Conservation (phyloP, 1,140 invertebrate genomes). For the Planococcus citri region DNA sequence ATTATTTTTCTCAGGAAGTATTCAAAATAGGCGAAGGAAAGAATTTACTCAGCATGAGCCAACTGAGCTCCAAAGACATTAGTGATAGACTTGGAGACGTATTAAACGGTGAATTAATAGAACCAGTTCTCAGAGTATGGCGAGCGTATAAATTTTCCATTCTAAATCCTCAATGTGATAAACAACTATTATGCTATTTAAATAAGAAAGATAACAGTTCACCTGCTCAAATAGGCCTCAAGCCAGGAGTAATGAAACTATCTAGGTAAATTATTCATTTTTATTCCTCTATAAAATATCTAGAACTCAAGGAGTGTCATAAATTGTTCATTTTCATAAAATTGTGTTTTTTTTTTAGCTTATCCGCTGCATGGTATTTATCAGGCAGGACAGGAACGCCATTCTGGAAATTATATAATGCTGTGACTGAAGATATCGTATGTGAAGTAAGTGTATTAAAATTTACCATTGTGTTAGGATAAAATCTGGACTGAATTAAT, state of each 20-base stretch:
- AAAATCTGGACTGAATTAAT: not conserved
- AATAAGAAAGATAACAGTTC: conserved; percentile 44
- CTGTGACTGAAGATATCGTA: conserved; percentile 44
- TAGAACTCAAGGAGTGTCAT: not conserved
- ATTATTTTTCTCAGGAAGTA: conserved; percentile 44
- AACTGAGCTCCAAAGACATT: conserved; percentile 39
- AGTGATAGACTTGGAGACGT: conserved; percentile 62
- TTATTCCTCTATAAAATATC: too few relatives aligned
- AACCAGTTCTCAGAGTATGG: conserved; percentile 52
- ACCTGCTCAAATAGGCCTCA: conserved; percentile 40
- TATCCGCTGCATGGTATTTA: conserved; percentile 52
- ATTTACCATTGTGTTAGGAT: not conserved
- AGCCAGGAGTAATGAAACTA: conserved; percentile 50
- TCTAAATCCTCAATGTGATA: conserved; percentile 53
- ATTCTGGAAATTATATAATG: conserved; percentile 49
- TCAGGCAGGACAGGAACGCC: conserved; percentile 46
- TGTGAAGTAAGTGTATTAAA: conserved; percentile 41
- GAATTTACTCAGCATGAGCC: conserved; percentile 45
- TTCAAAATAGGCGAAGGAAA: conserved; percentile 51
- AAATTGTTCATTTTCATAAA: not conserved
- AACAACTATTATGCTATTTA: conserved; percentile 59
- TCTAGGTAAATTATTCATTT: conserved; percentile 34
- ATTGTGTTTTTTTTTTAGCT: conserved; percentile 37
- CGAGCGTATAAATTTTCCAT: conserved; percentile 58
- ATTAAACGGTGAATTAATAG: conserved; percentile 63